Evolutionary conservation across 2,797 vertebrate genomes (phyloP).

Genomic region (Diglossa cyanea): DNA sequence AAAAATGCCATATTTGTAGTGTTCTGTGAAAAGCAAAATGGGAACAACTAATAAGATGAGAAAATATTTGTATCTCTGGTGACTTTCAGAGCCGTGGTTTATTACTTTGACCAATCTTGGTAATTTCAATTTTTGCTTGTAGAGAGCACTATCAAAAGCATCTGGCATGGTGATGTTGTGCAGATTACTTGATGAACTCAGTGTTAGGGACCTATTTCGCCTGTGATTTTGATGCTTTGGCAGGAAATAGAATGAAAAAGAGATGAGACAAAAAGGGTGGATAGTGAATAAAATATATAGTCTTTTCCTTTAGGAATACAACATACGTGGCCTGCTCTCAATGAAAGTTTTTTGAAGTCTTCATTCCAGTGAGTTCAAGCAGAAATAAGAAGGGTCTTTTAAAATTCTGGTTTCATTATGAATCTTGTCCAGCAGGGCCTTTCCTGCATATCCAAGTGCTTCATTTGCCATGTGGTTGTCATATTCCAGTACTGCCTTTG

Average conservation of each 20-base stretch:
- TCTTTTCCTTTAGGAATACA: background rate
- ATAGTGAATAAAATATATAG: background rate
- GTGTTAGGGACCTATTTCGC: background rate
- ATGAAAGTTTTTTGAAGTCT: background rate
- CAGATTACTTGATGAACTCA: background rate
- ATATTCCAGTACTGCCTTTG: background rate
- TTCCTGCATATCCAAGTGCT: fast-evolving
- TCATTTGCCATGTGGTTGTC: fast-evolving
- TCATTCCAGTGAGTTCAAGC: background rate
- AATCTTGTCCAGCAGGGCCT: background rate
- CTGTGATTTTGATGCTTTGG: background rate
- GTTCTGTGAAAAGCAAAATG: background rate
- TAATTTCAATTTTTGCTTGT: background rate
- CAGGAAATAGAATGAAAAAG: background rate
- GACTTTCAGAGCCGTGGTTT: background rate
- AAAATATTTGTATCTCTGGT: background rate
- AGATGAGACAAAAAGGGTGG: background rate
- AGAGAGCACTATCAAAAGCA: background rate
- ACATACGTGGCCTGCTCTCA: fast-evolving
- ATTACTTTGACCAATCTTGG: background rate
- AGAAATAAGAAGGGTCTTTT: background rate
- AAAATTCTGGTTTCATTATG: background rate
- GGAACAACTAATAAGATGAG: background rate
- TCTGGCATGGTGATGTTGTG: background rate
- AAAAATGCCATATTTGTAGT: background rate